A percentile compares a stretch with the other conserved stretches of the same genome.
Conservation (phyloP, 2,888 invertebrate species). For the Tetramorium bicarinatum region DNA sequence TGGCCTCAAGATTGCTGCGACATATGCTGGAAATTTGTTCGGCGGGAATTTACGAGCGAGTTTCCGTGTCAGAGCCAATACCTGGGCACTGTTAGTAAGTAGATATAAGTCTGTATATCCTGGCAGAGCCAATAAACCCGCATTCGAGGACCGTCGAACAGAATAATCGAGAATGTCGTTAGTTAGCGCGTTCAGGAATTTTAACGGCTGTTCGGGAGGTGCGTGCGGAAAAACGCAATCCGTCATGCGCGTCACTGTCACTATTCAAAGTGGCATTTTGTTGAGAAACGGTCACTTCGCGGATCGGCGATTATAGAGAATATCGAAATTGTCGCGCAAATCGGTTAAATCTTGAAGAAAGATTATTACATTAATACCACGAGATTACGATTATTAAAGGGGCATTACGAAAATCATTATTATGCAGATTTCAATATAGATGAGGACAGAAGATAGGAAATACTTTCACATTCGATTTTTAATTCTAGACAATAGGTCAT, state of each 20-base stretch:
- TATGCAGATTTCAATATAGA: neutral
- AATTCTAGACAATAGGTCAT: neutral
- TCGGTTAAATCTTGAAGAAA: neutral
- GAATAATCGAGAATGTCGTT: constrained; percentile 78
- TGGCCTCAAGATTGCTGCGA: constrained; percentile 77
- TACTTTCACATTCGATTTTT: neutral
- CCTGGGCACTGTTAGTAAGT: constrained; percentile 76
- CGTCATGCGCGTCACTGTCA: constrained; percentile 34
- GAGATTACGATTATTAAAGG: neutral
- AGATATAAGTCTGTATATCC: constrained; percentile 76
- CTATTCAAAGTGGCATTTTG: constrained; percentile 14
- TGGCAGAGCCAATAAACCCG: constrained; percentile 76
- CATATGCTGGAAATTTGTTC: constrained; percentile 83
- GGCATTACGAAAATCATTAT: neutral
- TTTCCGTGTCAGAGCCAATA: constrained; percentile 82
- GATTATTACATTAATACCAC: neutral
- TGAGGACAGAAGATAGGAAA: neutral
- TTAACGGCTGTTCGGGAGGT: constrained; percentile 72
- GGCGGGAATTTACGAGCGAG: constrained; percentile 82
- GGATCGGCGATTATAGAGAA: neutral
- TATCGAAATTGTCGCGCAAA: neutral
- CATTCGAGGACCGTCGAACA: constrained; percentile 75
- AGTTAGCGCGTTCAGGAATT: constrained; percentile 77
- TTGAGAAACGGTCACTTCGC: neutral
- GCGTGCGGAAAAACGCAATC: constrained; percentile 39